Conservation (phyloP, 1,140 invertebrate species). For the Eulimnadia texana region DNA sequence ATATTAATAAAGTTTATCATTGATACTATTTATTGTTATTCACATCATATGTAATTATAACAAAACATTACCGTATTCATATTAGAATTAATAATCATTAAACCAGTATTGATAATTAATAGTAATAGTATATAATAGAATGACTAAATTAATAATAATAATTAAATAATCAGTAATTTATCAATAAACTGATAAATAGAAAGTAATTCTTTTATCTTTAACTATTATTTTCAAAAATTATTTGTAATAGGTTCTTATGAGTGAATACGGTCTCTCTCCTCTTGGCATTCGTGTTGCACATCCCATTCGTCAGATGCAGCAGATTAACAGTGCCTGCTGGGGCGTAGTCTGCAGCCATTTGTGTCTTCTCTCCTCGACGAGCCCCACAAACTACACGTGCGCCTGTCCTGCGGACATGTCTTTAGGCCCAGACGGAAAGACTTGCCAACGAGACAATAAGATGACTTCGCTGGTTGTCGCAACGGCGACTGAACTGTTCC, state of each 20-base stretch:
- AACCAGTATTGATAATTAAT: too few species aligned
- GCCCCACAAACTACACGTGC: neutral
- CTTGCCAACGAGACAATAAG: neutral
- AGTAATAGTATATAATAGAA: too few species aligned
- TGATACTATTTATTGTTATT: too few species aligned
- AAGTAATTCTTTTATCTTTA: too few species aligned
- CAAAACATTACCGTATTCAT: too few species aligned
- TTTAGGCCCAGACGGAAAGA: neutral
- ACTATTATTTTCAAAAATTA: too few species aligned
- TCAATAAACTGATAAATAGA: too few species aligned
- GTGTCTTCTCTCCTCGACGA: conserved; percentile 4
- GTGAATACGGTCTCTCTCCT: neutral
- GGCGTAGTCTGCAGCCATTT: conserved; percentile 8
- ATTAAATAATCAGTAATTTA: neutral
- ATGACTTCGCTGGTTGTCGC: conserved; percentile 2
- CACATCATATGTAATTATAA: too few species aligned
- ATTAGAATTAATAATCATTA: too few species aligned
- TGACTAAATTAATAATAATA: too few species aligned
- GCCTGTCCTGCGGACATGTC: conserved; percentile 7
- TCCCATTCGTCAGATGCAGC: conserved; percentile 45
- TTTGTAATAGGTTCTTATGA: neutral
- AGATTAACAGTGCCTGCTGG: neutral
- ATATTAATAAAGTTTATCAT: too few species aligned
- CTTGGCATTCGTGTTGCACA: conserved; percentile 52
- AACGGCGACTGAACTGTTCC: neutral